Evolutionary conservation across 2,797 vertebrate species (phyloP).

Genomic region (Lates japonicus): DNA sequence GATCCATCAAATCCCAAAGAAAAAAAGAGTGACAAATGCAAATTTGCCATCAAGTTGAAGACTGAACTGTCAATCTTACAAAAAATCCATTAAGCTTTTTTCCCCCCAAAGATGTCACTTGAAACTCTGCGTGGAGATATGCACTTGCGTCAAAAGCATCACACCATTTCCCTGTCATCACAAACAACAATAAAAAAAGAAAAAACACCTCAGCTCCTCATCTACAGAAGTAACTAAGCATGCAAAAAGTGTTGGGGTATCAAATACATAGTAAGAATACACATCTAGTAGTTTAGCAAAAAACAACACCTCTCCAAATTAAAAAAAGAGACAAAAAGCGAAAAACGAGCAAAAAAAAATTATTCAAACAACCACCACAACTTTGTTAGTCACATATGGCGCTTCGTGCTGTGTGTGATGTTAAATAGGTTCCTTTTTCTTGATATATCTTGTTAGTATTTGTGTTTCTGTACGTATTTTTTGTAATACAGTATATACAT

Average conservation of each 20-base stretch:
- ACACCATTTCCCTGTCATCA: slow-evolving; percentile 67
- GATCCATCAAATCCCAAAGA: slow-evolving; percentile 37
- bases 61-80: slow-evolving; percentile 49
- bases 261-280: slow-evolving; percentile 85
- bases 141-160: slow-evolving; percentile 58
- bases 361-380: slow-evolving; percentile 72
- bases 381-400: slow-evolving; percentile 77
- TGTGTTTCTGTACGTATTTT: slow-evolving; percentile 72
- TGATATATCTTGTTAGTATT: slow-evolving; percentile 74
- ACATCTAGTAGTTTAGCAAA: slow-evolving; percentile 83
- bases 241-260: slow-evolving; percentile 85
- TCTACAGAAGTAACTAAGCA: slow-evolving; percentile 81
- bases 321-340: slow-evolving; percentile 51
- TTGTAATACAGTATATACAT: slow-evolving; percentile 79
- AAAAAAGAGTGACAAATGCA: slow-evolving; percentile 40
- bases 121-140: slow-evolving; percentile 55
- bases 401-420: slow-evolving; percentile 78
- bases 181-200: slow-evolving; percentile 55
- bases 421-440: slow-evolving; percentile 78
- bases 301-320: slow-evolving; percentile 73
- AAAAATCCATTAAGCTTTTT: slow-evolving; percentile 34
- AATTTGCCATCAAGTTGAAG: slow-evolving; percentile 42
- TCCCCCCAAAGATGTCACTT: slow-evolving; percentile 46
- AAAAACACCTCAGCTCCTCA: slow-evolving; percentile 72
- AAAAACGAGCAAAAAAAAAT: slow-evolving; percentile 38